Base-by-base conservation (phyloP, 2,113 vertebrate species). In the Malurus alboscapulatus region DNA sequence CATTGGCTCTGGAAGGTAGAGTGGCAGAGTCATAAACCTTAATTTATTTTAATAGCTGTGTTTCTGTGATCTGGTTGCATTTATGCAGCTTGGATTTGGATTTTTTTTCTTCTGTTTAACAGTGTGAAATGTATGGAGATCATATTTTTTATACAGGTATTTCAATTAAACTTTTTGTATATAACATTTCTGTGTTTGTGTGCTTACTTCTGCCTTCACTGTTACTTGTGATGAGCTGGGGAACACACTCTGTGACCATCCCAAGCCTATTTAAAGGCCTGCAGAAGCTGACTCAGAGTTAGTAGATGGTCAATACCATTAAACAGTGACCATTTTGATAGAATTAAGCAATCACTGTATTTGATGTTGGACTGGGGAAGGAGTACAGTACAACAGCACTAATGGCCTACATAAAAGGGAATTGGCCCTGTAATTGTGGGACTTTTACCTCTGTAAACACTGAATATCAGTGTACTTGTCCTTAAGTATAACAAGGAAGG, bases 141-240 rank as follows among this genome's bases (percentile, higher is more conserved):
- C 97, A 96, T 99, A 99, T 99, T 99, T 99, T 99, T 99, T 98
- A 99, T 99, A 99, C 98, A 98, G 97, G 98, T 98, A 98, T 99
- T 99, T 99, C 98, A 99, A 99, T 99, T 99, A 99, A 99, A 99
- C 92, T 97, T 97, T 99, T 99, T 98, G 98, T 99, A 99, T 96
- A 97, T 97, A 98, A 97, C 2, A 45, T 59, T 88, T 68, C 32
- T 32, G 68, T 63, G 48, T 93, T 62, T 66, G 82, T 92, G 69
- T 96, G 36, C 14, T 95, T 38, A 17, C 30, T 89, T 84, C 15
- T 8, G 10, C 72, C 12, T 66, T 85, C 32, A 4, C 16, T 3
- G 1, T 61, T 79, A 4, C 40, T 73, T 30, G 27, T 40, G 50
- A n/a, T 84, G 48, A 47, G 7, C 38, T 66, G 50, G n/a, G n/a